These are phyloP conservation scores for Micromussa lordhowensis DNA, from an alignment of 92 coral and sea anemone genomes.

Conservation along the genomic window DNA sequence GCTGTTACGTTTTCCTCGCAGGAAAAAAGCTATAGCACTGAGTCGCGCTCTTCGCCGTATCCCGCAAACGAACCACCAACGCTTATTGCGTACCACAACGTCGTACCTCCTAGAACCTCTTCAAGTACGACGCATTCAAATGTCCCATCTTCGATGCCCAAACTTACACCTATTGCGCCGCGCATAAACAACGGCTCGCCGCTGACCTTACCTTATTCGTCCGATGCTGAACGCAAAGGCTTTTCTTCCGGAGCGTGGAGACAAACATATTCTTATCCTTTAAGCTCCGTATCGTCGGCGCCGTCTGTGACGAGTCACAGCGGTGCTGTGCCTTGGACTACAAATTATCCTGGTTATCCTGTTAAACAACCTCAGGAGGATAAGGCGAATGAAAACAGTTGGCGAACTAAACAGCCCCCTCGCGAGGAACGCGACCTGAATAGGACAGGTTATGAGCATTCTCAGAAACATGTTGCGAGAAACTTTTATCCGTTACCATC, in stretches of 20 bases:
- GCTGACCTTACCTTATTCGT: constrained; percentile 39
- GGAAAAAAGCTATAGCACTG: constrained; percentile 22
- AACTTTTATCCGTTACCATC: constrained; percentile 18
- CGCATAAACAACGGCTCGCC: constrained; percentile 54
- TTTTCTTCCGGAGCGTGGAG: constrained; percentile 39
- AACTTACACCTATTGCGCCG: constrained; percentile 78
- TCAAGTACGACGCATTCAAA: constrained; percentile 24
- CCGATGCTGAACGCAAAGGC: constrained; percentile 44
- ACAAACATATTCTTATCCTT: constrained; percentile 6
- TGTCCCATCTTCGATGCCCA: constrained; percentile 71
- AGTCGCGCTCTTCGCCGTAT: constrained; percentile 43
- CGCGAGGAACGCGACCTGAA: constrained; percentile 44
- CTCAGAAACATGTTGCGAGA: constrained; percentile 26
- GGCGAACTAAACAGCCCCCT: constrained; percentile 36
- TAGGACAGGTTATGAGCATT: constrained; percentile 28
- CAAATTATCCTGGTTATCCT: constrained; percentile 10
- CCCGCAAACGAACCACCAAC: constrained; percentile 45
- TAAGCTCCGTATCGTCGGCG: constrained; percentile 18
- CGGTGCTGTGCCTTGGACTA: constrained; percentile 28
- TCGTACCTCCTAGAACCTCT: constrained; percentile 19
- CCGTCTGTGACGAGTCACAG: constrained; percentile 23
- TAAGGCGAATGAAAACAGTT: constrained; percentile 15
- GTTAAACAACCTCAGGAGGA: constrained; percentile 13
- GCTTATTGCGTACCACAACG: constrained; percentile 40
- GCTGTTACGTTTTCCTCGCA: constrained; percentile 3